Evolutionary conservation across 2,888 invertebrate genomes (phyloP), one percentile per base, ranked within the genome.

Genomic region (Scaptodrosophila latifasciaeformis): DNA sequence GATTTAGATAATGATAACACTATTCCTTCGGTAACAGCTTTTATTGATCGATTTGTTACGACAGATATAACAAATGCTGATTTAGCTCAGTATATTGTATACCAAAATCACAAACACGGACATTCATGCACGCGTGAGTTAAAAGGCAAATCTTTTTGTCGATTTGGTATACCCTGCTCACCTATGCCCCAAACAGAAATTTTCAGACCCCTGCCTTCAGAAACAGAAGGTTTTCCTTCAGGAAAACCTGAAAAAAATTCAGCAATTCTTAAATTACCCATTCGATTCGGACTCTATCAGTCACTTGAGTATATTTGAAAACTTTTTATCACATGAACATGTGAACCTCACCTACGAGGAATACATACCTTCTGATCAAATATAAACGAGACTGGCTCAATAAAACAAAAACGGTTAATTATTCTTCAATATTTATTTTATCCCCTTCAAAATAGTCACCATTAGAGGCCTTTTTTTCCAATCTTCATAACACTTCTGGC

Each of bases 51-150:
- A 17, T 39, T 39, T 6, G 19, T 15, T 17, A 39, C 39, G 5
- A 39, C 39, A 6, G 39, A 39, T 17, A 6, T 17, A 12, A 39
- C 39, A 18, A 18, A 39, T 45, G 13, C 19, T 19, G 35, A 35
- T 5, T 17, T 46, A 15, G 34, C 46, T 46, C 34, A 34, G 35
- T 46, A 35, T 12, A 24, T 46, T 17, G 15, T 18, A 19, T 45
- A 45, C 31, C 37, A 50, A 19, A 43, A 19, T 35, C 29, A 37
- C 37, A 50, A 50, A 7, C 50, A 50, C 43, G 24, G 34, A n/a
- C 30, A 40, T 19, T 30, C 40, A 15, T 49, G 49, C 17, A 48
- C 3, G 5, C 48, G 48, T 48, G 48, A 48, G 39, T 18, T 29
- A 2, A 37, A 39, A n/a, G 48, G 48, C 5, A 48, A 48, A 19